These are phyloP conservation scores for Zaprionus africanus DNA, from an alignment of 1,140 invertebrate genomes.

Conservation along the genomic window DNA sequence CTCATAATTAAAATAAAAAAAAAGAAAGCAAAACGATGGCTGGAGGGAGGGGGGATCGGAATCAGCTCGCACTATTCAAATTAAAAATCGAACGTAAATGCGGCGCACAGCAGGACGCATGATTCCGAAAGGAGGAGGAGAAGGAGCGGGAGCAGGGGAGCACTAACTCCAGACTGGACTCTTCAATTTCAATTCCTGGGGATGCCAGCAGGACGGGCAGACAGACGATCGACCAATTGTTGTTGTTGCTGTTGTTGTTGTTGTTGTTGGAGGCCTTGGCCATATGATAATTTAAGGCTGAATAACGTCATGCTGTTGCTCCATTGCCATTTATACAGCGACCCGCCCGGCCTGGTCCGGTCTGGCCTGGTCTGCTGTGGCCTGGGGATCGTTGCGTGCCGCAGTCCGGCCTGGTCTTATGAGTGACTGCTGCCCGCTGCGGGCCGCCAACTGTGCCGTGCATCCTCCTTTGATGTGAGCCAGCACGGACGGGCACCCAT, in stretches of 20 bases:
- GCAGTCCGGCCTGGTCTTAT: slow-evolving; percentile 55
- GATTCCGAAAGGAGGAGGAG: slow-evolving; percentile 48
- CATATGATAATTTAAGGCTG: slow-evolving; percentile 83
- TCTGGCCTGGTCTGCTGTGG: slow-evolving; percentile 5
- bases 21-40: slow-evolving; percentile 10
- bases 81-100: slow-evolving; percentile 83
- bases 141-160: not conserved
- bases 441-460: slow-evolving; percentile 76
- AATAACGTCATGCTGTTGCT: slow-evolving; percentile 81
- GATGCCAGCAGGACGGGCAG: slow-evolving; percentile 25
- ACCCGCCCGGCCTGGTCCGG: slow-evolving; percentile 22
- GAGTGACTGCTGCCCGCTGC: slow-evolving; percentile 79
- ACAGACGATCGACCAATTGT: slow-evolving; percentile 16
- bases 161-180: slow-evolving; percentile 29
- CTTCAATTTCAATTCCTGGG: slow-evolving; percentile 41
- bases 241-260: slow-evolving; percentile 63
- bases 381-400: slow-evolving; percentile 53
- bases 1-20: slow-evolving; percentile 70
- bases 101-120: slow-evolving; percentile 78
- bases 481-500: slow-evolving; percentile 32
- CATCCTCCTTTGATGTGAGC: slow-evolving; percentile 79
- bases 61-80: slow-evolving; percentile 68
- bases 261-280: slow-evolving; percentile 61
- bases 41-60: slow-evolving; percentile 4
- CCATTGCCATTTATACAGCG: slow-evolving; percentile 76